Evolutionary conservation across 2,113 vertebrate species (phyloP).

Genomic region (Epinephelus fuscoguttatus): DNA sequence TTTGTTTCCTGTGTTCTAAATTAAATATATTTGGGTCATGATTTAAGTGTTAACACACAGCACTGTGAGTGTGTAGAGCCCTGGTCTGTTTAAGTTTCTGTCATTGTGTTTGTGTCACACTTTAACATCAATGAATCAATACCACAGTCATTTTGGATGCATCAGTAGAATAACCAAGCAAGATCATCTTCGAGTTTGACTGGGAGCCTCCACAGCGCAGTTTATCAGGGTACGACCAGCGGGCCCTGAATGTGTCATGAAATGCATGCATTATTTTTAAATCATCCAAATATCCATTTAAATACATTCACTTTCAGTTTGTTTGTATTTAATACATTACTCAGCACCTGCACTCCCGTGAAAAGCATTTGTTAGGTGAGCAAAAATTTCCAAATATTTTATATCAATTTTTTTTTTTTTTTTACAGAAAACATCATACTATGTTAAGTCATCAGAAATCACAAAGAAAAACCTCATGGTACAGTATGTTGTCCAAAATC

Average conservation of each 20-base stretch:
- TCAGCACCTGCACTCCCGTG: no score
- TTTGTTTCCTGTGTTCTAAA: neutral
- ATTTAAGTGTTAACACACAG: neutral
- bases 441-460: no score
- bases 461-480: no score
- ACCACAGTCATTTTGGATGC: neutral
- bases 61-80: neutral
- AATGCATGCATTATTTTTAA: neutral
- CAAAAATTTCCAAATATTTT: no score
- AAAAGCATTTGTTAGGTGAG: no score
- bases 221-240: neutral
- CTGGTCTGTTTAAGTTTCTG: neutral
- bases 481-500: no score
- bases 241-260: neutral
- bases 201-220: neutral
- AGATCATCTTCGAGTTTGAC: constrained; percentile 5
- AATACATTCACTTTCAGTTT: neutral
- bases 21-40: neutral
- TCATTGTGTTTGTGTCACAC: neutral
- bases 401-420: no score
- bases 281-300: neutral
- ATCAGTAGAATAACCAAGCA: neutral
- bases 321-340: neutral
- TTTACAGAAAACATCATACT: no score
- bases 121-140: neutral